Evolutionary conservation across 2,113 vertebrate species (phyloP).

Genomic region (Oreocharis arfaki): DNA sequence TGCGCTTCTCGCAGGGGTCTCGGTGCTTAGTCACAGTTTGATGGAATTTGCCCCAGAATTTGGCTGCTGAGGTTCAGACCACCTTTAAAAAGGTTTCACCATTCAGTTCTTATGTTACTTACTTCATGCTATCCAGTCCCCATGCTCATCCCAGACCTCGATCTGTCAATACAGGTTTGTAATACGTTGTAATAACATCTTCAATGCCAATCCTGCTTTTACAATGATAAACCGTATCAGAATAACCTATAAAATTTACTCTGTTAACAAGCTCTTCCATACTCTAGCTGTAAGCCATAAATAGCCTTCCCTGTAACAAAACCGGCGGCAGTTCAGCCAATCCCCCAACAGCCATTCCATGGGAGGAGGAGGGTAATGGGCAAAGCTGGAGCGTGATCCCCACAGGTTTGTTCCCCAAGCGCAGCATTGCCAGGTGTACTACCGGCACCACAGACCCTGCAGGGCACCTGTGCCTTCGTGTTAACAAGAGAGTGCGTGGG

Average conservation of each 20-base stretch:
- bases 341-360: not conserved
- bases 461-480: not conserved
- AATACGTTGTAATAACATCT: not conserved
- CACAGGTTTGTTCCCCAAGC: not conserved
- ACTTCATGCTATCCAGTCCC: not conserved
- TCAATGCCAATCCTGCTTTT: not conserved
- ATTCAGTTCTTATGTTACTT: not conserved
- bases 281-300: not conserved
- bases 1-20: accelerated
- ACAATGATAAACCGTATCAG: not conserved
- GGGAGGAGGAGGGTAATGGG: not conserved
- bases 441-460: no score
- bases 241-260: not conserved
- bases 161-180: accelerated
- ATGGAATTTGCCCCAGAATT: not conserved
- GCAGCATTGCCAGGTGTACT: no score
- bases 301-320: not conserved
- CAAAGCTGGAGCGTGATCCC: not conserved
- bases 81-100: not conserved
- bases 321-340: accelerated
- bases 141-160: not conserved
- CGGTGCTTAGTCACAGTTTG: not conserved
- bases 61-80: not conserved
- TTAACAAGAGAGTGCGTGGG: accelerated
- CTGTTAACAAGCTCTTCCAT: not conserved